Evolutionary conservation across 2,113 vertebrate species (phyloP).

Genomic region (Mus spicilegus): DNA sequence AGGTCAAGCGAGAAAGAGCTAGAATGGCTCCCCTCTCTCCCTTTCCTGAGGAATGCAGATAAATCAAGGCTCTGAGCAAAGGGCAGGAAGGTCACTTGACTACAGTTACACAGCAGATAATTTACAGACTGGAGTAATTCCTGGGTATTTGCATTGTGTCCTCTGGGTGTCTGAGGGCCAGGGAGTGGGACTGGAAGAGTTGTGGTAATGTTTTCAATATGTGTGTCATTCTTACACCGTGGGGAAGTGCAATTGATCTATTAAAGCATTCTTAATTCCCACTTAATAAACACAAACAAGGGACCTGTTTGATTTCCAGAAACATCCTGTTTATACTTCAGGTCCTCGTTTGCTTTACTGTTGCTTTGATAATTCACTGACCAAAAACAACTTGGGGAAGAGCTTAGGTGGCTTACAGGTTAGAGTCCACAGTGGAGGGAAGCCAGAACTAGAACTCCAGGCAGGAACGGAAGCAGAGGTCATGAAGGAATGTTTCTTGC

Average conservation of each 20-base stretch:
- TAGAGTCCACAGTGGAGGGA: not conserved
- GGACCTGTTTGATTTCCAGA: not conserved
- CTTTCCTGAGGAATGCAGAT: not conserved
- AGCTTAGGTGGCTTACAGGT: not conserved
- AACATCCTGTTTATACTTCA: not conserved
- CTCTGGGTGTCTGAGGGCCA: not conserved
- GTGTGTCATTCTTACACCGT: conserved; percentile 16
- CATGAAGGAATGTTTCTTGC: not conserved
- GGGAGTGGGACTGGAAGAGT: not conserved
- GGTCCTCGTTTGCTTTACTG: not conserved
- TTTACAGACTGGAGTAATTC: not conserved
- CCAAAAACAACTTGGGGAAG: not conserved
- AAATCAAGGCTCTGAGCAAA: not conserved
- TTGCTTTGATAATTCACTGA: not conserved
- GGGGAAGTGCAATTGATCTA: conserved; percentile 25
- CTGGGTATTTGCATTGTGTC: not conserved
- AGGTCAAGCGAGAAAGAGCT: not conserved
- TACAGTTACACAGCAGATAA: not conserved
- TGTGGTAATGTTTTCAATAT: not conserved
- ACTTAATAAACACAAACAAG: conserved; percentile 30
- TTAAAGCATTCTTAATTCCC: not conserved
- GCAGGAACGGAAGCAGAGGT: not conserved
- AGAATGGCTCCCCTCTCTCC: not conserved
- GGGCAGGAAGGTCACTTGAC: not conserved
- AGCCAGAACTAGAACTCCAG: not conserved